Conservation (phyloP, 2,113 vertebrate genomes). For the Prochilodus magdalenae region DNA sequence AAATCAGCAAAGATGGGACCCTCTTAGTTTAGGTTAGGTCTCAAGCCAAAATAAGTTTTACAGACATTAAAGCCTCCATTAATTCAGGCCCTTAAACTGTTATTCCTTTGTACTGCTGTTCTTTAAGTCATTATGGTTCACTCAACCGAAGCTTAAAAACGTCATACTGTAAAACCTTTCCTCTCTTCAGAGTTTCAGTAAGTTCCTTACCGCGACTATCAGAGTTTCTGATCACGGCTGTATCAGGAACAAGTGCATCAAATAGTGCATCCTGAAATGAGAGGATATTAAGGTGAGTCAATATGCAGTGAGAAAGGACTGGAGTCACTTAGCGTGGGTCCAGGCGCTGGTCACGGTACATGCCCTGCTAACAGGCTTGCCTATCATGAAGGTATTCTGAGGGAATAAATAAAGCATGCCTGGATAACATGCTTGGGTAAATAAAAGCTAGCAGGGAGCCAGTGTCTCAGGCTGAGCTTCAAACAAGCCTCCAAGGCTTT, state of each 20-base stretch:
- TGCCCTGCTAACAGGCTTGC: slow-evolving; percentile 38
- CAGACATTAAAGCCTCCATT: background rate
- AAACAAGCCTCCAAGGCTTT: slow-evolving; percentile 15
- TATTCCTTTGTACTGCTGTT: background rate
- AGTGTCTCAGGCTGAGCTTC: slow-evolving; percentile 40
- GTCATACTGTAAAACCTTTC: too few species aligned
- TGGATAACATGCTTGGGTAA: slow-evolving; percentile 36
- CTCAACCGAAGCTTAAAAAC: too few species aligned
- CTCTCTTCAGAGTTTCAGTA: too few species aligned
- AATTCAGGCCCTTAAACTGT: background rate
- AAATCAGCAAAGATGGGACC: slow-evolving; percentile 7
- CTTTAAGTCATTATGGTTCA: slow-evolving; percentile 2
- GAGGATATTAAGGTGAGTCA: slow-evolving; percentile 16
- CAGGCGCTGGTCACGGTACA: slow-evolving; percentile 33
- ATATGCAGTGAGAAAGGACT: slow-evolving; percentile 14
- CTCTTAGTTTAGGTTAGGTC: background rate
- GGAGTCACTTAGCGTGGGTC: slow-evolving; percentile 21
- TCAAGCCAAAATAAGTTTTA: background rate
- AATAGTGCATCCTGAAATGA: background rate
- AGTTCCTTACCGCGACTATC: background rate
- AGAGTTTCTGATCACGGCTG: background rate
- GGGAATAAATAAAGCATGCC: slow-evolving; percentile 43
- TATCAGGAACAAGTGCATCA: slow-evolving; percentile 1
- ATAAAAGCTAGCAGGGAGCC: slow-evolving; percentile 35
- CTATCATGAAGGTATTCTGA: background rate